phyloP scores from a whole-genome alignment of 2,888 invertebrate genomes.

The Nymphalis urticae region DNA sequence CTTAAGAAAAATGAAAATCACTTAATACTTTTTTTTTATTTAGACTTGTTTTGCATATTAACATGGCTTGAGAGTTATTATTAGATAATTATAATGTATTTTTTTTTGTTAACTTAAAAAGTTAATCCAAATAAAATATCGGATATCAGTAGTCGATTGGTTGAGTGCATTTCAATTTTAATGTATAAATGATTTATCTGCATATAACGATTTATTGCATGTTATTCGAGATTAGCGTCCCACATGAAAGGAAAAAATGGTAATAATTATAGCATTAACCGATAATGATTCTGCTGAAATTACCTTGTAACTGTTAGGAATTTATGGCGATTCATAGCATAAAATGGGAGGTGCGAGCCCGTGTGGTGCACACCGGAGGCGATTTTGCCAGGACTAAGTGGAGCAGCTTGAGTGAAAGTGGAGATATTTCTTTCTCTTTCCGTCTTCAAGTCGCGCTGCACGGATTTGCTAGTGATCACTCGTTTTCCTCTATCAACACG shows the following conservation, averaged over 20 bases:
- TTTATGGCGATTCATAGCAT: conserved; percentile 55
- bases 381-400: conserved; percentile 64
- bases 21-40: no score
- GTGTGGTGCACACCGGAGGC: conserved; percentile 51
- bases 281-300: conserved; percentile 65
- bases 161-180: conserved; percentile 15
- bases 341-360: conserved; percentile 34
- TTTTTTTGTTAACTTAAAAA: not conserved
- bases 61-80: no score
- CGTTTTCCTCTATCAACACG: conserved; percentile 49
- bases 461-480: conserved; percentile 51
- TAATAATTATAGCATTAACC: conserved; percentile 64
- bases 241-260: conserved; percentile 66
- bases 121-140: no score
- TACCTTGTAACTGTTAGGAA: conserved; percentile 62
- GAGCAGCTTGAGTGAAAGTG: conserved; percentile 71
- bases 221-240: conserved; percentile 59
- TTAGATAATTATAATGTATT: no score
- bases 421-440: conserved; percentile 62
- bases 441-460: conserved; percentile 45
- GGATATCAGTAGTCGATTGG: no score
- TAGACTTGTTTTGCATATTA: no score
- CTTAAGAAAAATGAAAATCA: no score
- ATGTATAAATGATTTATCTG: conserved; percentile 25
- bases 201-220: conserved; percentile 39